A percentile compares a stretch with the other conserved stretches of the same genome.
Conservation (phyloP, 1,140 invertebrate species). For the Caerostris extrusa region DNA sequence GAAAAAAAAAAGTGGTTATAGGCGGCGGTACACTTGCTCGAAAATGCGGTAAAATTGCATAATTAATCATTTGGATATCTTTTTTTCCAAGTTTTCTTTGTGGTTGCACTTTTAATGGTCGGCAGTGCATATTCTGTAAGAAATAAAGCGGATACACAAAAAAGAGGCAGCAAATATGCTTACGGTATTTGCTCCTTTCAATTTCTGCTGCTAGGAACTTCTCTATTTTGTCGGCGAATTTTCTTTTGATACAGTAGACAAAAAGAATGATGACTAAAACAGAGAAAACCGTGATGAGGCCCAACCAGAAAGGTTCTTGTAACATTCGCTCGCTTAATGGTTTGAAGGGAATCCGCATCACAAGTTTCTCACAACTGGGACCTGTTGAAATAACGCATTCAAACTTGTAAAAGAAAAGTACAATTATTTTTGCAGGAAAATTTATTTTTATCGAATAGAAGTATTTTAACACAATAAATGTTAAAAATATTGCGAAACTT, state of each 20-base stretch:
- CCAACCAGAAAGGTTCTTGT: conserved; percentile 91
- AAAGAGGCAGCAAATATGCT: conserved; percentile 35
- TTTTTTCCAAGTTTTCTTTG: no score
- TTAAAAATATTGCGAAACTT: no score
- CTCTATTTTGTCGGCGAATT: conserved; percentile 91
- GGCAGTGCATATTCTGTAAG: no score
- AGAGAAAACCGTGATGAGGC: conserved; percentile 89
- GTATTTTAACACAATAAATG: no score
- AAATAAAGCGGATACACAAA: no score
- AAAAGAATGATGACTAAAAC: conserved; percentile 88
- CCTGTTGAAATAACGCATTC: conserved; percentile 79
- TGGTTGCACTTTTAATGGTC: no score
- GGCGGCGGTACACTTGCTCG: no score
- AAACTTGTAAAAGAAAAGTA: neutral
- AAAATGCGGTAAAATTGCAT: no score
- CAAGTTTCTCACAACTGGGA: conserved; percentile 84
- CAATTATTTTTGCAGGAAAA: neutral
- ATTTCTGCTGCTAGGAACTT: conserved; percentile 90
- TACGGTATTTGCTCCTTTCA: conserved; percentile 83
- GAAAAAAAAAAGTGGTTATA: no score
- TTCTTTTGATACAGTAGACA: conserved; percentile 90
- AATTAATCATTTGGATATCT: neutral
- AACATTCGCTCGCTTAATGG: conserved; percentile 88
- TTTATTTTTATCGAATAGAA: no score
- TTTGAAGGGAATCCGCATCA: conserved; percentile 86